Evolutionary conservation across 2,797 vertebrate species (phyloP), one percentile per base, ranked within the genome.

Genomic region (Falco naumanni): DNA sequence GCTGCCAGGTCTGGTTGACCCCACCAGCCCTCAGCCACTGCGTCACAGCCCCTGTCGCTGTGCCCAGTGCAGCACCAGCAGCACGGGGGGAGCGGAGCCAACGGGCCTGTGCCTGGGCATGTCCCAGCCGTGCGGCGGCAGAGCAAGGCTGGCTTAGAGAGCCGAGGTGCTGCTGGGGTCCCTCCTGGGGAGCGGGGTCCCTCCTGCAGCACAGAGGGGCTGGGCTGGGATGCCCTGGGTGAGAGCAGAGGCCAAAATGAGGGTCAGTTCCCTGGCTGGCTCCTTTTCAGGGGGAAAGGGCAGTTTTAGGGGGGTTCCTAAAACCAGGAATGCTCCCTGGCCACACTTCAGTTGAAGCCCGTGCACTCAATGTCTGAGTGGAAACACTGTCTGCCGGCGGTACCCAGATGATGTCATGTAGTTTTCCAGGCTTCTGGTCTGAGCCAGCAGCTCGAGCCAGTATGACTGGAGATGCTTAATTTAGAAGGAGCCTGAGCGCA

Each of bases 401-500:
- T 84, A 87, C 96, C 61, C 87, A 93, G 91, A 95, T 96, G 95
- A 97, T 94, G 95, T 96, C 61, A 97, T 89, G 76, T 65, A 63
- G 94, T 96, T 96, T 97, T 96, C 89, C 94, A 97, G 89, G 91
- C 94, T 95, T 72, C 94, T 95, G 87, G 91, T 65, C 77, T 95
- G 94, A 96, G 92, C 92, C 94, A 96, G 91, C 94, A 96, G 85
- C 92, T 88, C 1, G 1, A 96, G 96, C 82, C 94, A 96, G 72
- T 69, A 91, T 94, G 94, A 95, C 87, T 93, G 61, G 87, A 89
- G 65, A 66, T 71, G 79, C 91, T 97, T 96, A 96, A 94, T 96
- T 95, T 96, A 97, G 95, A 93, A 90, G 31, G 29, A 96, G 54
- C 34, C 57, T 47, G 74, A 94, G 82, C 5, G 2, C 90, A 94